Evolutionary conservation across 1,140 invertebrate genomes (phyloP), one percentile per base, ranked within the genome.

Genomic region (Eciton burchellii): DNA sequence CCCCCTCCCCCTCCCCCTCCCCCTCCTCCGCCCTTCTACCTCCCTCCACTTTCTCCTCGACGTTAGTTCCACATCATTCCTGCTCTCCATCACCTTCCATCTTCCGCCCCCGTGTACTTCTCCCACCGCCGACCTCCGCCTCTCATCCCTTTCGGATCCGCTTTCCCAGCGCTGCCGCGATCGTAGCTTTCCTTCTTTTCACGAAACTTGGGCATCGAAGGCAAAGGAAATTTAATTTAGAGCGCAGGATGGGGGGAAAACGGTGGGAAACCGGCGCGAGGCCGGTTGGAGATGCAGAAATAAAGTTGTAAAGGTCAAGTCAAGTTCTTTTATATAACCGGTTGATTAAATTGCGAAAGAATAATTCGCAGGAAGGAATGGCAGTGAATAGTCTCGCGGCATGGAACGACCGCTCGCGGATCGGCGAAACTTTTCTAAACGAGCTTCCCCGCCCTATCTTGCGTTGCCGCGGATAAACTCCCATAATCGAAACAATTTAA

Each of bases 201-300:
- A 43, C 21, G 63, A 79, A 79, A 70, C 62, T 70, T 79, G 73
- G 26, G 62, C 73, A 66, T 79, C 73, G 72, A 56, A 59, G 62
- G 62, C 35, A 77, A 68, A 66, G 82, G 47, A 83, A 83, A 83
- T 84, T 84, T 81, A 81, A 84, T 84, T 84, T 84, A 72, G 65
- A 84, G 24, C 26, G 66, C 57, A 35, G 35, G 66, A 71, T n/a
- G 65, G 56, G 70, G 49, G 63, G 56, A 79, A 79, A 79, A 70
- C 74, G 54, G 24, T 19, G 70, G 24, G 57, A 62, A 60, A 49
- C 19, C 52, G 21, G 72, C 6, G 21, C 52, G 72, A 14, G 52
- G 57, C 57, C 59, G 49, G 45, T n/a, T 66, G 16, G 62, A 76
- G 54, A 82, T 82, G 72, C 71, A 76, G 76, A 83, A 79, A 79